Evolutionary conservation across 2,797 vertebrate species (phyloP).

Genomic region (Pachyuromys duprasi): DNA sequence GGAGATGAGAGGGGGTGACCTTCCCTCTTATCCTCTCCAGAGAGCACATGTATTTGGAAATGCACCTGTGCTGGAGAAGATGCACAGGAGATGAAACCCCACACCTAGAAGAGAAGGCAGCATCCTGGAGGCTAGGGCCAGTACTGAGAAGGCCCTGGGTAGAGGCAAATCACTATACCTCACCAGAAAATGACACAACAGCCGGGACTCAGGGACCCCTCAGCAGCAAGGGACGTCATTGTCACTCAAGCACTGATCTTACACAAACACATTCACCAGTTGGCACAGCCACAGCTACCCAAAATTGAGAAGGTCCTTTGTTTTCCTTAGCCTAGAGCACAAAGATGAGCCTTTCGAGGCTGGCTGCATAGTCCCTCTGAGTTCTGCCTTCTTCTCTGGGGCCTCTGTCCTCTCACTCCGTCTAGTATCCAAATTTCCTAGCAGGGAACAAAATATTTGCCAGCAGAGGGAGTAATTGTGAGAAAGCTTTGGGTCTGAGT

Average conservation of each 20-base stretch:
- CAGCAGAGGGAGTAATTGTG: not conserved
- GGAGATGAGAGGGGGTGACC: not conserved
- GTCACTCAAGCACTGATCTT: not conserved
- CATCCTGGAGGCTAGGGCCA: not conserved
- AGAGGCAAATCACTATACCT: not conserved
- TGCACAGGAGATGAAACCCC: not conserved
- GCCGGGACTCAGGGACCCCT: not conserved
- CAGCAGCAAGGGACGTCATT: too few species aligned
- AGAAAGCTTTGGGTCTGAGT: not conserved
- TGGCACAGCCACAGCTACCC: not conserved
- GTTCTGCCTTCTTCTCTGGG: slow-evolving; percentile 45
- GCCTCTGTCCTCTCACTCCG: slow-evolving; percentile 76
- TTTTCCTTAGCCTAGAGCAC: slow-evolving; percentile 21
- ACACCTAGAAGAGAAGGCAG: not conserved
- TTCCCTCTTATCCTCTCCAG: not conserved
- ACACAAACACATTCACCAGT: not conserved
- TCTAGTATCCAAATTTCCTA: slow-evolving; percentile 52
- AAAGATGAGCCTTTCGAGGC: slow-evolving; percentile 22
- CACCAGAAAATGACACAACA: not conserved
- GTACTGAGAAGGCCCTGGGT: not conserved
- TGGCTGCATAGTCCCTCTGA: not conserved
- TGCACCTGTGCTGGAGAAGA: not conserved
- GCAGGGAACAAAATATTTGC: slow-evolving; percentile 69
- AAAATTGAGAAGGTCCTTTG: not conserved
- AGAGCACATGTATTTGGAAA: not conserved